Evolutionary conservation across 2,888 invertebrate genomes (phyloP), one percentile per base, ranked within the genome.

Genomic region (Apotomis turbidana): DNA sequence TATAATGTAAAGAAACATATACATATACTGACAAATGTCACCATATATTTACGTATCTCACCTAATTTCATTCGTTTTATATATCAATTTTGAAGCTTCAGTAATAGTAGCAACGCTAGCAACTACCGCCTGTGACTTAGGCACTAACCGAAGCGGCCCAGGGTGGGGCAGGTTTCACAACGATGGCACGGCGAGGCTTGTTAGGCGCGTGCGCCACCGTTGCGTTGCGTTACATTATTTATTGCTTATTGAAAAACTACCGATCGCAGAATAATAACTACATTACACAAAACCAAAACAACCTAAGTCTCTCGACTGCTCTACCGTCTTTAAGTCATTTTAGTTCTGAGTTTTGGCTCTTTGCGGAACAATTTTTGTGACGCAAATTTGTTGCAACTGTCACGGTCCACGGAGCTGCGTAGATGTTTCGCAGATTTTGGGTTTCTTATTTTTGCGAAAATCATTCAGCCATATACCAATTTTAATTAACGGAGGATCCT

Each of bases 171-270:
- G 82, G 85, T 91, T 92, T 90, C 91, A 86, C 90, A 91, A 92
- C 91, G 91, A 90, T 89, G 90, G 89, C 87, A 85, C 90, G 90
- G 83, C 86, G 82, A 85, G 81, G 84, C 90, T 92, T 89, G 91
- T 91, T 92, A 91, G 85, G 88, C 87, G 90, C 90, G 87, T 85
- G 77, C 83, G 88, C 90, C 89, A 87, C 91, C 85, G 89, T 89
- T 90, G 89, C 89, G 85, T 88, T 88, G 86, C 84, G 79, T 81
- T 83, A 84, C 88, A 87, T 91, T 92, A 92, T 93, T 93, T 93
- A 93, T 92, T 90, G 90, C 91, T 90, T 91, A 93, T 93, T 91
- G 92, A 92, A 91, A 92, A 91, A 92, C 90, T 87, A 85, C 86
- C 87, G 83, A 86, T 86, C 83, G 79, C 83, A 79, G 80, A 80